Evolutionary conservation across 2,888 invertebrate genomes (phyloP), one percentile per base, ranked within the genome.

Genomic region (Trisateles emortualis): DNA sequence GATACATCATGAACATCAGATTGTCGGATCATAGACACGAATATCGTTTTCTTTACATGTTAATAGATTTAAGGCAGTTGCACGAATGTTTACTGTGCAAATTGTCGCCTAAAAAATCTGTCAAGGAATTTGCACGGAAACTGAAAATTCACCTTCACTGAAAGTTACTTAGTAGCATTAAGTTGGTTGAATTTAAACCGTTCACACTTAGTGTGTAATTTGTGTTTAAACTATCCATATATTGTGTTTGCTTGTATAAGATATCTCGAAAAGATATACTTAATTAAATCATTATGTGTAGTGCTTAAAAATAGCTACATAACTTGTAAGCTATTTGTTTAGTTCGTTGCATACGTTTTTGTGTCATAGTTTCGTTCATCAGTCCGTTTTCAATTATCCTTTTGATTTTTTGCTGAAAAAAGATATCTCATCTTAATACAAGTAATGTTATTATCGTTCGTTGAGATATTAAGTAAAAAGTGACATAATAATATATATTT

Each of bases 1-100:
- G 66, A 78, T 83, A 75, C 76, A 82, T 84, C 79, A 83, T 68
- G 71, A 76, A 77, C 71, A 71, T 62, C 54, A 66, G 53, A 68
- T 64, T 52, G 19, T 50, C 62, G 47, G 43, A 58, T 29, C 44
- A 49, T 40, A 44, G 36, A 52, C 68, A 52, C 46, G 58, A 64
- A 70, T 67, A 54, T 58, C 45, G 43, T 62, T 67, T 70, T 51
- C 59, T 67, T 70, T 61, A 56, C 61, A 53, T 67, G 38, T 67
- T 67, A 56, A 63, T 55, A 64, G 17, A 56, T 19, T 64, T 56
- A 38, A 24, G 22, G 14, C 29, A 46, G 38, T 39, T 11, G 22
- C 71, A 62, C 52, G 48, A 53, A 59, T 55, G 33, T 41, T 52
- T 33, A 11, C 11, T 11, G 43, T 46, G 30, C 42, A 19, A 33